Base-by-base conservation (phyloP, 2,797 vertebrate species). In the Poecilia picta region DNA sequence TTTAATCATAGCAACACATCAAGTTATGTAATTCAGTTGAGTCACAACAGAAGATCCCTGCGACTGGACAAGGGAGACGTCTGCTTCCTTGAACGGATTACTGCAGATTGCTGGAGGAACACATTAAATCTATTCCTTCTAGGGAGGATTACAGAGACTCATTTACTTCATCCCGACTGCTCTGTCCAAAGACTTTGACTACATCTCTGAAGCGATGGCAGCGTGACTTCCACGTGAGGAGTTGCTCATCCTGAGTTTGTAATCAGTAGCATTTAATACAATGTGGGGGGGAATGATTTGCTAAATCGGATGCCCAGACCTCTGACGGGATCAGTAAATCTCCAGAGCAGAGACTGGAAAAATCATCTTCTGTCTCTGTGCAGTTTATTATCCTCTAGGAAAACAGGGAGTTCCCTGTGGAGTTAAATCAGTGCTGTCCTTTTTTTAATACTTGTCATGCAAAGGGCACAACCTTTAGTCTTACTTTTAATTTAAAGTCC, bases 141-240 rank as follows among this genome's bases (percentile, higher is more conserved):
- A 84, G 75, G 16, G 81, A 88, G 90, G 93, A 93, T 92, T 92
- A 93, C 55, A 5, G 3, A 80, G 88, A 89, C 91, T 90, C 88
- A 92, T 90, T 71, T 43, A 71, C 43, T 92, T 89, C n/a, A 88
- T 83, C 87, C 85, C 41, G 83, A 87, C 89, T 80, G 89, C 77
- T 85, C 77, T 87, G 68, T 87, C 83, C 84, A 85, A 89, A 89
- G 78, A 75, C 84, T 75, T 74, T 68, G 15, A 33, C 64, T 84
- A 41, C 86, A 85, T 82, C 75, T 62, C 73, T 87, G 81, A 88
- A 72, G 82, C 12, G 84, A 85, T 68, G 86, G 77, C 84, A 73
- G 79, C 25, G 2, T 81, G 77, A 76, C 28, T 7, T 70, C 74
- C 85, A 83, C 47, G 77, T 82, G 84, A 88, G 55, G 10, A 81